Percentiles rank a stretch among this genome's conserved stretches.
Evolutionary conservation across 2,113 vertebrate genomes (phyloP).

Genomic region (Melospiza melodia): DNA sequence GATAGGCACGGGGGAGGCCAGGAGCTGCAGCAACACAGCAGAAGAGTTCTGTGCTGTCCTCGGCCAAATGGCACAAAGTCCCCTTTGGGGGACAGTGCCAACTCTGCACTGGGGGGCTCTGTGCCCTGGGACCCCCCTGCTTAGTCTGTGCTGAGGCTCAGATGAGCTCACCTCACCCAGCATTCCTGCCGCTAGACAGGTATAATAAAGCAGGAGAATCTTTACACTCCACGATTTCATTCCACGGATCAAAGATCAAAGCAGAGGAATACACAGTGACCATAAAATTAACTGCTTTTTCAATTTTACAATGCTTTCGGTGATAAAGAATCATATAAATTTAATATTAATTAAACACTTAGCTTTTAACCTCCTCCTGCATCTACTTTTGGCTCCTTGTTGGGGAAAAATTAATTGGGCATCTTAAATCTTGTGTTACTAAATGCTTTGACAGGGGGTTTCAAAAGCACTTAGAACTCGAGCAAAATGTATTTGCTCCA

Average conservation of each 20-base stretch:
- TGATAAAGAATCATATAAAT: slow-evolving; percentile 83
- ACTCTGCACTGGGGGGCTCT: background rate
- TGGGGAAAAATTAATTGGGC: slow-evolving; percentile 80
- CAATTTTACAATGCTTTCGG: slow-evolving; percentile 81
- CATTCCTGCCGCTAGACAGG: slow-evolving; percentile 40
- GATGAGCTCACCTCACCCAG: background rate
- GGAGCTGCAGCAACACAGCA: background rate
- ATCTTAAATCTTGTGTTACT: slow-evolving; percentile 79
- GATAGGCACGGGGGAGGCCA: slow-evolving; percentile 61
- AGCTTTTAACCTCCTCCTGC: slow-evolving; percentile 81
- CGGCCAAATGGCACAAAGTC: background rate
- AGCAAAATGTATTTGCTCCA: slow-evolving; percentile 55
- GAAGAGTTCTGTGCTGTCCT: background rate
- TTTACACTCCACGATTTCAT: slow-evolving; percentile 70
- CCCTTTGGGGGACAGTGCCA: background rate
- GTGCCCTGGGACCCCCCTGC: rapidly evolving
- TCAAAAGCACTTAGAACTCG: slow-evolving; percentile 74
- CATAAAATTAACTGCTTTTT: slow-evolving; percentile 84
- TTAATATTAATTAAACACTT: slow-evolving; percentile 88
- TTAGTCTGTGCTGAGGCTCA: background rate
- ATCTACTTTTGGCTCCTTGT: slow-evolving; percentile 81
- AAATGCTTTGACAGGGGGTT: slow-evolving; percentile 76
- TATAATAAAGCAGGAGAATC: slow-evolving; percentile 64
- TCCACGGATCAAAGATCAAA: slow-evolving; percentile 81
- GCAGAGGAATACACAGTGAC: slow-evolving; percentile 76